Percentiles rank a stretch among this genome's conserved stretches.
Conservation (phyloP, 2,113 vertebrate species). For the Pseudolaguvia tuberculata region DNA sequence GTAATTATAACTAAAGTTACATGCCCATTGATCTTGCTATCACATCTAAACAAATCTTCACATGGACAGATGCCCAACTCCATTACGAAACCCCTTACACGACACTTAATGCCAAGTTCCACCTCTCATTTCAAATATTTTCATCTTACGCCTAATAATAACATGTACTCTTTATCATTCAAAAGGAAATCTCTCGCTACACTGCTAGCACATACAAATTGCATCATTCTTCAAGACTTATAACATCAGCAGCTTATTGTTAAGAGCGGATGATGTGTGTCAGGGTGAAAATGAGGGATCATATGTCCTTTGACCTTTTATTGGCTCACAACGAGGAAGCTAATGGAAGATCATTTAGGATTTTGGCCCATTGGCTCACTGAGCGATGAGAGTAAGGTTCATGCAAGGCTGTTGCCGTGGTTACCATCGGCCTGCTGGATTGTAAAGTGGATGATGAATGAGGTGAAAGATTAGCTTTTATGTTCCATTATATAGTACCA, state of each 20-base stretch:
- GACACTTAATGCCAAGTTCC: neutral
- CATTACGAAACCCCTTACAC: neutral
- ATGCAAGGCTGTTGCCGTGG: slow-evolving; percentile 33
- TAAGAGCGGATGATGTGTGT: slow-evolving; percentile 17
- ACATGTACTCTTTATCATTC: neutral
- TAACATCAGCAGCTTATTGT: slow-evolving; percentile 27
- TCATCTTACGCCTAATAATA: neutral
- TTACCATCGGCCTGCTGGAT: slow-evolving; percentile 18
- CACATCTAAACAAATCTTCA: too few relatives aligned
- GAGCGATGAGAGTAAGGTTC: slow-evolving; percentile 16
- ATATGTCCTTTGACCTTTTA: slow-evolving; percentile 39
- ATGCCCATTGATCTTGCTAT: too few relatives aligned
- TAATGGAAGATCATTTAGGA: slow-evolving; percentile 36
- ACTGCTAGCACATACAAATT: neutral
- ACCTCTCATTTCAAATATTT: neutral
- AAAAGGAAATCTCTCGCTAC: neutral
- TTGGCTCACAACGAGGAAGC: slow-evolving; percentile 22
- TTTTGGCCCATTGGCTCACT: slow-evolving; percentile 32
- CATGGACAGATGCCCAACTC: neutral
- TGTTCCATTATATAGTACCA: slow-evolving; percentile 25
- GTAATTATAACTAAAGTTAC: too few relatives aligned
- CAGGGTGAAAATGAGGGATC: neutral
- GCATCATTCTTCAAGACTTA: slow-evolving; percentile 10
- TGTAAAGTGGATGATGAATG: slow-evolving; percentile 39
- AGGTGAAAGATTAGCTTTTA: slow-evolving; percentile 15